phyloP scores from a whole-genome alignment of 2,888 invertebrate species.

The Elmis aenea region DNA sequence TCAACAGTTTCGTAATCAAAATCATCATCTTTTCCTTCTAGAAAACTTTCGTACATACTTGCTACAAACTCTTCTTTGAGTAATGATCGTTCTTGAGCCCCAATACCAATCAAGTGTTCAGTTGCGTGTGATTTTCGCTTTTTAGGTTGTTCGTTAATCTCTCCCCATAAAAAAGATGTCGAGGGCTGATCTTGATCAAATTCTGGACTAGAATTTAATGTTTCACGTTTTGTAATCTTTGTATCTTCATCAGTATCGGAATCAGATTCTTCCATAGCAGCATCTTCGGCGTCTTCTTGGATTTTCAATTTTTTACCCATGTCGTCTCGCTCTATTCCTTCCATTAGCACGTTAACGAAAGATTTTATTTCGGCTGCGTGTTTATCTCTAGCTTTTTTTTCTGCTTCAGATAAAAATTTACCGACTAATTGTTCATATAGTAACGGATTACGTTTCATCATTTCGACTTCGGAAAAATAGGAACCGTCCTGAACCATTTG shows the following conservation, averaged over 20 bases:
- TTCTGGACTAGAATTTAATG: constrained; percentile 32
- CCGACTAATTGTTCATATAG: constrained; percentile 88
- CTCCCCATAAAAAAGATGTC: constrained; percentile 25
- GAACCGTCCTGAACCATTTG: constrained; percentile 61
- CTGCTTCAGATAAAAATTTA: constrained; percentile 73
- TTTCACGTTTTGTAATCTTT: constrained; percentile 24
- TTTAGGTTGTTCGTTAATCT: constrained; percentile 20
- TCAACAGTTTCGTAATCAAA: constrained; percentile 83
- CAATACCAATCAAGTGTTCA: constrained; percentile 43
- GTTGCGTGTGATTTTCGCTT: constrained; percentile 21
- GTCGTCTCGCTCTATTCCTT: constrained; percentile 72
- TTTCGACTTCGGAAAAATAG: constrained; percentile 89
- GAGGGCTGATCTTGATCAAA: constrained; percentile 33
- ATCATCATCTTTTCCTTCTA: constrained; percentile 74
- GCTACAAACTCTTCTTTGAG: constrained; percentile 76
- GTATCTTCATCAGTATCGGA: constrained; percentile 31
- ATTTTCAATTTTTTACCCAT: constrained; percentile 58
- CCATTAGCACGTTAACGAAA: constrained; percentile 73
- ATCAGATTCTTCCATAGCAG: constrained; percentile 45
- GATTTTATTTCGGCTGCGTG: constrained; percentile 53
- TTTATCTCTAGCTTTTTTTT: constrained; percentile 60
- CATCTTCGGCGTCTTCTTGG: constrained; percentile 58
- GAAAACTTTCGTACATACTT: constrained; percentile 79
- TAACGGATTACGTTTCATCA: constrained; percentile 88
- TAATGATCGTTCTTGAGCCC: constrained; percentile 58